Evolutionary conservation across 2,113 vertebrate genomes (phyloP).

Genomic region (Microtus ochrogaster): DNA sequence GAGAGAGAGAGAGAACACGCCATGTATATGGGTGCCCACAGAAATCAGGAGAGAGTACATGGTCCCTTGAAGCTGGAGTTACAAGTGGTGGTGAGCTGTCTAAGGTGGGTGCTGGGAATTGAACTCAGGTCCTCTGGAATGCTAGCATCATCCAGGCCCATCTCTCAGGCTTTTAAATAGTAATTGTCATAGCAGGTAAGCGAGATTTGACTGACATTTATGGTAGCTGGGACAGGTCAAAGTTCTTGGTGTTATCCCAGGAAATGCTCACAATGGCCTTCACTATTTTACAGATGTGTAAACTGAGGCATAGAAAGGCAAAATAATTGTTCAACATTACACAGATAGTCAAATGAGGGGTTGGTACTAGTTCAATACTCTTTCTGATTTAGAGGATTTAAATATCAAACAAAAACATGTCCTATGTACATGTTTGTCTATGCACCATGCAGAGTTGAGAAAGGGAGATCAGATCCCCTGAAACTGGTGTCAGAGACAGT

Average conservation of each 20-base stretch:
- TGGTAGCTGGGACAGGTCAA: too few relatives aligned
- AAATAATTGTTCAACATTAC: not conserved
- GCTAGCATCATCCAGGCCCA: not conserved
- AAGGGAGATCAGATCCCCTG: not conserved
- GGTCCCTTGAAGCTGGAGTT: not conserved
- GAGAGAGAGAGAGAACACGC: not conserved
- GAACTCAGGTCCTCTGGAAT: not conserved
- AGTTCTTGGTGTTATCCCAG: not conserved
- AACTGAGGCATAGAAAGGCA: not conserved
- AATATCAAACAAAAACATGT: not conserved
- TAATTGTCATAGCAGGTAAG: not conserved
- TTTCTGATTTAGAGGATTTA: constrained; percentile 22
- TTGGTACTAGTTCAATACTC: not conserved
- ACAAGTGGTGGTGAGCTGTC: not conserved
- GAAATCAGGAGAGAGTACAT: not conserved
- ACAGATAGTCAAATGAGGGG: not conserved
- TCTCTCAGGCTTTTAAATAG: not conserved
- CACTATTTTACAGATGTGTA: not conserved
- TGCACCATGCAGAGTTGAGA: not conserved
- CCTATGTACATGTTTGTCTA: not conserved
- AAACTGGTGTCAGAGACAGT: not conserved
- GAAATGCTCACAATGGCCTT: not conserved
- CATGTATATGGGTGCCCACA: not conserved
- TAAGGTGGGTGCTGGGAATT: not conserved
- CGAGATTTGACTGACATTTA: not conserved